Evolutionary conservation across 2,797 vertebrate genomes (phyloP).

Genomic region (Austrolebias charrua): DNA sequence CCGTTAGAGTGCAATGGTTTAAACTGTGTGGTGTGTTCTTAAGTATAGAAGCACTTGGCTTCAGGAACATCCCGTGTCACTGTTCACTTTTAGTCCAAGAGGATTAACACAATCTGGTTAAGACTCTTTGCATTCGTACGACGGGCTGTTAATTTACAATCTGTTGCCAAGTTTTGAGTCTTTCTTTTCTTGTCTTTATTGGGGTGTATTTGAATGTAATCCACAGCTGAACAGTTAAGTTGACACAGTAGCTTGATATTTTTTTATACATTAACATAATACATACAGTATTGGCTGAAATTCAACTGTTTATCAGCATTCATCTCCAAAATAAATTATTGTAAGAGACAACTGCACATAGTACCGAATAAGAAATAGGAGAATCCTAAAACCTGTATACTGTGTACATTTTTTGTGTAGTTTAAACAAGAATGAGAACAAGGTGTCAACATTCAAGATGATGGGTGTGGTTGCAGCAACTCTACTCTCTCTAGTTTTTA

Average conservation of each 20-base stretch:
- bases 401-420: too few species aligned
- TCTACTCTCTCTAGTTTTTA: too few species aligned
- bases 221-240: background rate
- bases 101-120: conserved; percentile 78
- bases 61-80: conserved; percentile 58
- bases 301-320: conserved; percentile 25
- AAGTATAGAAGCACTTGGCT: conserved; percentile 54
- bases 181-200: conserved; percentile 7
- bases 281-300: conserved; percentile 58
- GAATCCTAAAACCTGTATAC: too few species aligned
- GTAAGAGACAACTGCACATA: conserved; percentile 50
- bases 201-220: background rate
- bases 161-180: conserved; percentile 55
- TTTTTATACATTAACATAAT: conserved; percentile 40
- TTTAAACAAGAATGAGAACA: too few species aligned
- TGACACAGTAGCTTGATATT: conserved; percentile 7
- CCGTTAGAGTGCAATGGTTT: background rate
- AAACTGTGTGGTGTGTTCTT: conserved; percentile 17
- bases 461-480: too few species aligned
- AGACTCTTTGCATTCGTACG: conserved; percentile 56
- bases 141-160: conserved; percentile 37
- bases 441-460: too few species aligned
- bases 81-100: conserved; percentile 65
- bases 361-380: too few species aligned
- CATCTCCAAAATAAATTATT: conserved; percentile 56